Evolutionary conservation across 2,113 vertebrate species (phyloP), one percentile per base, ranked within the genome.

Genomic region (Progne subis): DNA sequence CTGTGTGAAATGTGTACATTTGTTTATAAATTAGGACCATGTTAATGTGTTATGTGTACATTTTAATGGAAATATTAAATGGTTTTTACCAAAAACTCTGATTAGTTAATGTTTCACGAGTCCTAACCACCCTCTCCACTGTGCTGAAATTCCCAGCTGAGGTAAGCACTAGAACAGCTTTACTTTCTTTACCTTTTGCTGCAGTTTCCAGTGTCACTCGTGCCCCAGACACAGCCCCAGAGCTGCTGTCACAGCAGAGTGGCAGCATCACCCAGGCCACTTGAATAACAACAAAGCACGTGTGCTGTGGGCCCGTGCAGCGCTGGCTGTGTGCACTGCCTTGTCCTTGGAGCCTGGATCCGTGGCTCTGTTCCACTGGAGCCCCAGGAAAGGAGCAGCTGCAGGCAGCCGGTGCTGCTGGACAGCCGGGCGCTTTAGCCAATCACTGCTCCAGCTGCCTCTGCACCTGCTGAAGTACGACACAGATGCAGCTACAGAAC

Each of bases 1-100:
- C 93, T 90, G 78, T 98, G 88, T 95, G 96, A 96, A 96, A 88
- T 60, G 39, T 97, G 94, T 97, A 94, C 26, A 96, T 95, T 94
- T 98, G 88, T 97, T 96, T 94, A 89, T 97, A 94, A 28, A 93
- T 96, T 39, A 85, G 82, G 69, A 90, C 53, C n/a, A 5, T 31
- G 56, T 34, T 92, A 28, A 80, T 71, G 69, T 91, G 70, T 46
- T 63, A 87, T 9, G 16, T 95, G 41, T 92, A 69, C 5, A 12
- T 68, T 90, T 79, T n/a, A 64, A 14, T 32, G 24, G 71, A 64
- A 71, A 23, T 64, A 97, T 95, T 96, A 96, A 95, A 95, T 50
- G 11, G 0, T 41, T 89, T 95, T 94, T 79, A 91, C 52, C n/a
- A 80, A 84, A 79, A 69, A 2, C 34, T 47, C 19, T 29, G 31